These are phyloP conservation scores for Microtus richardsoni DNA, from an alignment of 2,113 vertebrate genomes.

Conservation along the genomic window DNA sequence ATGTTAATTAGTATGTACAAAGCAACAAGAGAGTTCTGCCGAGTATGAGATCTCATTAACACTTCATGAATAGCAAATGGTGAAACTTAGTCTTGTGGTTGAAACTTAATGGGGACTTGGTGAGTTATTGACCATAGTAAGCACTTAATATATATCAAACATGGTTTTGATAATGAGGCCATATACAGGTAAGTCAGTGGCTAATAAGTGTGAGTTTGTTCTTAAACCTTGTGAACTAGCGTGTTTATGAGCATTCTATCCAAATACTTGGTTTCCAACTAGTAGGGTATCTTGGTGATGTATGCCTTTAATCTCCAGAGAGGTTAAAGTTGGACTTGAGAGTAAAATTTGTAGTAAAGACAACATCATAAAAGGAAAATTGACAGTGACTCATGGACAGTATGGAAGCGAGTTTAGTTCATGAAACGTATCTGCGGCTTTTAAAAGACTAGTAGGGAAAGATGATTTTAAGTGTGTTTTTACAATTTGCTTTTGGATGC, in stretches of 20 bases:
- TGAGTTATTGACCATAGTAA: not conserved
- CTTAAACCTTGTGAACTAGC: not conserved
- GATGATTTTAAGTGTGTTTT: too few relatives aligned
- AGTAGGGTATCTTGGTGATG: not conserved
- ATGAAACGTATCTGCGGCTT: too few relatives aligned
- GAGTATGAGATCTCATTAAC: not conserved
- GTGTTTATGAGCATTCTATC: too few relatives aligned
- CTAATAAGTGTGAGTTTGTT: not conserved
- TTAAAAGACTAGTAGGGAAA: not conserved
- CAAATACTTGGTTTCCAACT: not conserved
- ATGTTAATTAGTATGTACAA: not conserved
- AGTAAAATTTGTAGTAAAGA: not conserved
- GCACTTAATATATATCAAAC: not conserved
- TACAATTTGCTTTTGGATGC: not conserved
- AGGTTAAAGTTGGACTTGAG: not conserved
- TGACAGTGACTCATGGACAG: not conserved
- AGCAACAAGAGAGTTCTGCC: not conserved
- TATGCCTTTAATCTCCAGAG: not conserved
- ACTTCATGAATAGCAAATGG: not conserved
- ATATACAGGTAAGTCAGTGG: slow-evolving; percentile 64
- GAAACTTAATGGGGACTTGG: not conserved
- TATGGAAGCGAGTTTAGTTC: not conserved
- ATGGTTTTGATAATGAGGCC: not conserved
- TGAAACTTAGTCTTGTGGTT: not conserved
- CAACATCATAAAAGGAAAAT: not conserved